phyloP scores from a whole-genome alignment of 2,113 vertebrate genomes.

The Lagopus leucura region DNA sequence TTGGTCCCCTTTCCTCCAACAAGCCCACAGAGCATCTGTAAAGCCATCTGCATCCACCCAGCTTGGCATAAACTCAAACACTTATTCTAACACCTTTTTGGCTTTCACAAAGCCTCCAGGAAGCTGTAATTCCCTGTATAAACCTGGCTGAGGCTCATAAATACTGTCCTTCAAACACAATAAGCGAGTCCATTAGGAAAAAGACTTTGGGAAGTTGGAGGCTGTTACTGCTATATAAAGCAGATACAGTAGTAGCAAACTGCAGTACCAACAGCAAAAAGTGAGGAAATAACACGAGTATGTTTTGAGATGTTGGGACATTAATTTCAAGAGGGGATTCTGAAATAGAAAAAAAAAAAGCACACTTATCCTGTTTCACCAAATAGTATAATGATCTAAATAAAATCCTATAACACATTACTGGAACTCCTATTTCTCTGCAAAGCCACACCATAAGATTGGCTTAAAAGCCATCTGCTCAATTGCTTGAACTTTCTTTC shows the following conservation, averaged over 20 bases:
- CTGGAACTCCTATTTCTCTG: conserved; percentile 47
- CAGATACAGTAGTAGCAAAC: neutral
- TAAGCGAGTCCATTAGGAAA: neutral
- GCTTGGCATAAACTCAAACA: neutral
- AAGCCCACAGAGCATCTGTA: neutral
- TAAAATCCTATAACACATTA: conserved; percentile 42
- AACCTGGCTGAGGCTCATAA: neutral
- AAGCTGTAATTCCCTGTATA: conserved; percentile 10
- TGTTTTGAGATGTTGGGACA: no score
- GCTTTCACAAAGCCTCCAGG: neutral
- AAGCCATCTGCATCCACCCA: neutral
- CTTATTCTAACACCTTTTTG: neutral
- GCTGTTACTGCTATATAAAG: neutral
- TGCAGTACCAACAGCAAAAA: neutral
- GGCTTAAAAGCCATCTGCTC: conserved; percentile 60
- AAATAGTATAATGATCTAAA: conserved; percentile 22
- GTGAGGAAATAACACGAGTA: neutral
- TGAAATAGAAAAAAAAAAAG: neutral
- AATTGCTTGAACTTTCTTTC: conserved; percentile 65
- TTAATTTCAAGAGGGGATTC: neutral
- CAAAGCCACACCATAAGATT: neutral
- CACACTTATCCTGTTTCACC: neutral
- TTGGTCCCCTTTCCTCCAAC: neutral
- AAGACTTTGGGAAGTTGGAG: neutral
- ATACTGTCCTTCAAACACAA: neutral